Evolutionary conservation across 2,113 vertebrate species (phyloP).

Genomic region (Empidonax traillii): DNA sequence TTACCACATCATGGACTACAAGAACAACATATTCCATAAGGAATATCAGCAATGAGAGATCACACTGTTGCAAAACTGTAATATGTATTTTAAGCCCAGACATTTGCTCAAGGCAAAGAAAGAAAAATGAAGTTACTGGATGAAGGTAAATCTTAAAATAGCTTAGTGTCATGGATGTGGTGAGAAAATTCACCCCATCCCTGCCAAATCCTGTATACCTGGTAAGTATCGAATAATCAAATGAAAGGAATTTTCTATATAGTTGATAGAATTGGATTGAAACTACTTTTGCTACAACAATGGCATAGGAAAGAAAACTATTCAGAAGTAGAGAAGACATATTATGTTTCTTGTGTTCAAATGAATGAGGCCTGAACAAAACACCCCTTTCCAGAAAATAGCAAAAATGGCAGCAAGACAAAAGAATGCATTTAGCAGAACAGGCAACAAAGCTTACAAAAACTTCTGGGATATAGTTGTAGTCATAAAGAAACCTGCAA

Average conservation of each 20-base stretch:
- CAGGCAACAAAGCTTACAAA: background rate
- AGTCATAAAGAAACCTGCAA: background rate
- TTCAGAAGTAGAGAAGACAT: background rate
- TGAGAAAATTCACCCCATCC: background rate
- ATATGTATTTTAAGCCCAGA: background rate
- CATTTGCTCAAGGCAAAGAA: background rate
- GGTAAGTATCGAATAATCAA: background rate
- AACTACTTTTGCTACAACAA: background rate
- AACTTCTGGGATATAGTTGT: background rate
- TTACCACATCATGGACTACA: background rate
- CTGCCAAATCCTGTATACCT: background rate
- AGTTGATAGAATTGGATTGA: background rate
- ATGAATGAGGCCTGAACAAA: background rate
- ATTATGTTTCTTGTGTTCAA: background rate
- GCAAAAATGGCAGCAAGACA: background rate
- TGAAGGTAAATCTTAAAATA: background rate
- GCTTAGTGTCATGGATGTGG: fast-evolving
- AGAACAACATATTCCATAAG: background rate
- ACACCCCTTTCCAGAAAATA: background rate
- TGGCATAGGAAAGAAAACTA: background rate
- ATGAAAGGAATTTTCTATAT: background rate
- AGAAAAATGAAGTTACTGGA: background rate
- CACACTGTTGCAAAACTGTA: background rate
- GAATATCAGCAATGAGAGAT: background rate
- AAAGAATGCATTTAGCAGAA: background rate